Conservation (phyloP, 2,797 vertebrate genomes). For the Eulemur rubriventer region DNA sequence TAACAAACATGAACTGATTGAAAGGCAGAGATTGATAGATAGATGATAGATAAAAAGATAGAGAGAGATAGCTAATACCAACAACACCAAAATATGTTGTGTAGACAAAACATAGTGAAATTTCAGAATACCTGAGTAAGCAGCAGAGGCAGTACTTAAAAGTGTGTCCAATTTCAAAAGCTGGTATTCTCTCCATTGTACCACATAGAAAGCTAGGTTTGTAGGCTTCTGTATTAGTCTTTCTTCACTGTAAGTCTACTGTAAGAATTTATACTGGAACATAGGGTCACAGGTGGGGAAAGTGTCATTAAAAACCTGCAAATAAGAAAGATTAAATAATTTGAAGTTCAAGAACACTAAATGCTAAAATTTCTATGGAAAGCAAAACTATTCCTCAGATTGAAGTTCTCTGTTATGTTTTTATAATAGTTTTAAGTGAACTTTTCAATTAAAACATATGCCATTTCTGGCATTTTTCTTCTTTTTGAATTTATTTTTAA, state of each 20-base stretch:
- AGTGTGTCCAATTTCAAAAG: neutral
- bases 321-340: neutral
- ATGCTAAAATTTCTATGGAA: neutral
- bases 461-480: neutral
- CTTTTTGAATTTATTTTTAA: neutral
- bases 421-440: neutral
- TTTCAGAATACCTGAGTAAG: neutral
- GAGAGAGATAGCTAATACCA: neutral
- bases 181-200: neutral
- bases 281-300: neutral
- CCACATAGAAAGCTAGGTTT: neutral
- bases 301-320: neutral
- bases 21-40: neutral
- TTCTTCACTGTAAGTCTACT: neutral
- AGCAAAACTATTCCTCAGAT: neutral
- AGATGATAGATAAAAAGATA: neutral
- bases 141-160: neutral
- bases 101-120: neutral
- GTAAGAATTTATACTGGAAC: neutral
- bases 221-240: neutral
- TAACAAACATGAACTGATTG: neutral
- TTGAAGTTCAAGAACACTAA: constrained; percentile 9
- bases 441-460: neutral
- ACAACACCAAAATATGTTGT: neutral
- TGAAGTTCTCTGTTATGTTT: neutral